Conservation (phyloP, 2,888 invertebrate species). For the Hyposoter dolosus region DNA sequence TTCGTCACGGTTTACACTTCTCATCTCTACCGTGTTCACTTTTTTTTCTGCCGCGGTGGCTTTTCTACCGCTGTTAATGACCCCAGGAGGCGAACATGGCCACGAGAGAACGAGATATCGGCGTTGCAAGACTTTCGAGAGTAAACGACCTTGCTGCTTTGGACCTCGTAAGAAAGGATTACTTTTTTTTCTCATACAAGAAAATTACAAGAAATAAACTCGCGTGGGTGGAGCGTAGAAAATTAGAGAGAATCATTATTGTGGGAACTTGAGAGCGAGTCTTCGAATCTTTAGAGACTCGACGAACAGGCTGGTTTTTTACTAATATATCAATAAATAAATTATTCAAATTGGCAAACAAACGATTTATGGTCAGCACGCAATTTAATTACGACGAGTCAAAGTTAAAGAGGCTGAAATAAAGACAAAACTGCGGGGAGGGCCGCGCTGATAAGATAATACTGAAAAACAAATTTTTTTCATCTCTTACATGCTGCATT, state of each 20-base stretch:
- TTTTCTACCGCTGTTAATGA: slow-evolving; percentile 67
- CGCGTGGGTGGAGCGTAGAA: slow-evolving; percentile 51
- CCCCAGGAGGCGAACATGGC: slow-evolving; percentile 49
- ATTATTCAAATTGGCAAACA: slow-evolving; percentile 7
- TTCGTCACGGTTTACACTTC: slow-evolving; percentile 65
- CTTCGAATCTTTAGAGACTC: not conserved
- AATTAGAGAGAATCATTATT: slow-evolving; percentile 40
- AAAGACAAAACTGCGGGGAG: slow-evolving; percentile 13
- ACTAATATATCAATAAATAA: not conserved
- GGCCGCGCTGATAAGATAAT: slow-evolving; percentile 69
- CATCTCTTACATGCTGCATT: slow-evolving; percentile 42
- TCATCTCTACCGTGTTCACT: slow-evolving; percentile 56
- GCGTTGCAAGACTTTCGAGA: slow-evolving; percentile 54
- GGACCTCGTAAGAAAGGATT: slow-evolving; percentile 39
- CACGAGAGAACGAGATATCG: slow-evolving; percentile 71
- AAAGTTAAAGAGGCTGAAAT: not conserved
- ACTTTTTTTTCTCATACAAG: slow-evolving; percentile 5
- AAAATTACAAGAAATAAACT: slow-evolving; percentile 11
- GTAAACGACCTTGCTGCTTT: slow-evolving; percentile 58
- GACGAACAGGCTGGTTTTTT: not conserved
- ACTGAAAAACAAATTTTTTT: not conserved
- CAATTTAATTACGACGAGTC: slow-evolving; percentile 5
- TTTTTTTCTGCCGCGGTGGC: slow-evolving; percentile 49
- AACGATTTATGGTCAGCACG: not conserved
- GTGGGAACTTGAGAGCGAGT: not conserved